Conservation (phyloP, 2,797 vertebrate species). For the Spea hammondii region DNA sequence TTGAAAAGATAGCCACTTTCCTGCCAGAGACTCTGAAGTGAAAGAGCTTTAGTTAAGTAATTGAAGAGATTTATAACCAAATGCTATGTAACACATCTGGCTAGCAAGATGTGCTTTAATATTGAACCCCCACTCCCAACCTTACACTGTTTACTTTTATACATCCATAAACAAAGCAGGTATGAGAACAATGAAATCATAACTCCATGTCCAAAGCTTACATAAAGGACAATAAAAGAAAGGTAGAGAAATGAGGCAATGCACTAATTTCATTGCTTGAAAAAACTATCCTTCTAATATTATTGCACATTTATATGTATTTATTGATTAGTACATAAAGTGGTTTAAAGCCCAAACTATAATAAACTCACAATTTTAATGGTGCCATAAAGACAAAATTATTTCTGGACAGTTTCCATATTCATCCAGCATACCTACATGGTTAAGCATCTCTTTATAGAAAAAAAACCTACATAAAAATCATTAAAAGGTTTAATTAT, state of each 20-base stretch:
- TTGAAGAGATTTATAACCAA: background rate
- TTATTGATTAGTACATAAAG: constrained; percentile 51
- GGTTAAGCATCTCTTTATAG: constrained; percentile 24
- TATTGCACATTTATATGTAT: constrained; percentile 41
- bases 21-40: background rate
- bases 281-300: constrained; percentile 33
- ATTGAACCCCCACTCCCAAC: background rate
- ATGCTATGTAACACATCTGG: background rate
- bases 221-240: constrained; percentile 16
- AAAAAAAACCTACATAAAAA: constrained; percentile 3
- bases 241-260: constrained; percentile 15
- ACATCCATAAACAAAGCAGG: constrained; percentile 12
- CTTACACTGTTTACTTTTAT: constrained; percentile 2
- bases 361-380: constrained; percentile 46
- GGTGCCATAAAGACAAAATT: constrained; percentile 23
- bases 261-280: constrained; percentile 29
- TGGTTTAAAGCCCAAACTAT: constrained; percentile 37
- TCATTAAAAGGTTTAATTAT: constrained; percentile 16
- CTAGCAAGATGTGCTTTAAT: background rate
- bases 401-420: constrained; percentile 27
- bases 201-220: constrained; percentile 12
- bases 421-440: constrained; percentile 18
- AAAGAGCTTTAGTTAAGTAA: background rate
- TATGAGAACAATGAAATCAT: constrained; percentile 19
- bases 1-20: background rate